These are phyloP conservation scores for Ophraella communa DNA, from an alignment of 2,888 invertebrate species.

Conservation along the genomic window DNA sequence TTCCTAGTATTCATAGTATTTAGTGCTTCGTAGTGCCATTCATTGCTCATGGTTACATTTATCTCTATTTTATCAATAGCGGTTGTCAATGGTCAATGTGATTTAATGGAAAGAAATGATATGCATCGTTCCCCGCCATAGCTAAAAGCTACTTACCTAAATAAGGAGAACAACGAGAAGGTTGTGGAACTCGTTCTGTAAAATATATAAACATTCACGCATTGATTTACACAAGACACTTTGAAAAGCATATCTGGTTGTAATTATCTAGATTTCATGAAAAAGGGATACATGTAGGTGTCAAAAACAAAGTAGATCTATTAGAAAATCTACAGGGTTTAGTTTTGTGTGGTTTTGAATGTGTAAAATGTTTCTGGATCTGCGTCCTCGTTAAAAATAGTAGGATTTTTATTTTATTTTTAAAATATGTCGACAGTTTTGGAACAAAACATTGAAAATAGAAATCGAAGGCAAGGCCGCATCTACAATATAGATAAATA, in stretches of 20 bases:
- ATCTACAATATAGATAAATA: too few species aligned
- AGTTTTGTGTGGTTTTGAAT: too few species aligned
- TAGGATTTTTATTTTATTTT: too few species aligned
- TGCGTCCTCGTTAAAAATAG: too few species aligned
- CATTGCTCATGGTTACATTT: constrained; percentile 33
- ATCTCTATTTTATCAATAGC: constrained; percentile 26
- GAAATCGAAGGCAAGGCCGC: too few species aligned
- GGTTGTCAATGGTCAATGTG: constrained; percentile 38
- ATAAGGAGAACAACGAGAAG: constrained; percentile 35
- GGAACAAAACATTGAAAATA: too few species aligned
- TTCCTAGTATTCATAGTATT: constrained; percentile 15
- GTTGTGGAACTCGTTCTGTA: constrained; percentile 37
- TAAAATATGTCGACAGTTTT: too few species aligned
- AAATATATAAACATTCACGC: constrained; percentile 28
- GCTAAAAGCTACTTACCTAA: constrained; percentile 38
- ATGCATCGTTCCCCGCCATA: constrained; percentile 41
- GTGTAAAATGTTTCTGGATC: too few species aligned
- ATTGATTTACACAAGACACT: constrained; percentile 13
- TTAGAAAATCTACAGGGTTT: not conserved
- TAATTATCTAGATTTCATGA: constrained; percentile 12
- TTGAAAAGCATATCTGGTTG: constrained; percentile 13
- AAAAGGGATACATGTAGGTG: not conserved
- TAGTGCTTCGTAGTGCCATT: constrained; percentile 22
- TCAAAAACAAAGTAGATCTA: not conserved
- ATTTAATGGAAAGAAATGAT: constrained; percentile 40